A percentile compares a stretch with the other conserved stretches of the same genome.
phyloP scores from a whole-genome alignment of 2,888 invertebrate species.

The Chirona hameri region DNA sequence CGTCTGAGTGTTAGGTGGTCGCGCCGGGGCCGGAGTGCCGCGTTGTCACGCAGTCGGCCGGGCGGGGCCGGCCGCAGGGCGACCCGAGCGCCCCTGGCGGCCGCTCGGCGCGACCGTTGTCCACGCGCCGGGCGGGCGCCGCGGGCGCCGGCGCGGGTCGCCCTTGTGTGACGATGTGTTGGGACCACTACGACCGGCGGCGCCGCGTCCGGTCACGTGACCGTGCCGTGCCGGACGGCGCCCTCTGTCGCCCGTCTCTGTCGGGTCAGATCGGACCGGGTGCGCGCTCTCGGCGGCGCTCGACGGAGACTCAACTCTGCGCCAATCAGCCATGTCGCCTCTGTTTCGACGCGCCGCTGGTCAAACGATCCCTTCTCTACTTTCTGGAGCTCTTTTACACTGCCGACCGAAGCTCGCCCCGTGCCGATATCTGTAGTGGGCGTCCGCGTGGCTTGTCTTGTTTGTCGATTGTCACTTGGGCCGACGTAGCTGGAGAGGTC shows the following conservation, averaged over 20 bases:
- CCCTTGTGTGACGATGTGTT: background rate
- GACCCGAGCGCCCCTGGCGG: conserved; percentile 2
- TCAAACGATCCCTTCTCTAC: background rate
- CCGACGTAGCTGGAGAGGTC: background rate
- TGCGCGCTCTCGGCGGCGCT: background rate
- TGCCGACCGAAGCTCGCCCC: background rate
- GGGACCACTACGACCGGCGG: background rate
- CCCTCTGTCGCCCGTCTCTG: background rate
- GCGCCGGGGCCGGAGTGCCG: too few relatives aligned
- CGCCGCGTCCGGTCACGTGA: background rate
- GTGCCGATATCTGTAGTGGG: background rate
- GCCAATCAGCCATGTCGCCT: background rate
- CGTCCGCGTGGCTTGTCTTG: background rate
- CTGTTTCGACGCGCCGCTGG: background rate
- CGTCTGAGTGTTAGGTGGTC: too few relatives aligned
- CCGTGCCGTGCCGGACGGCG: background rate
- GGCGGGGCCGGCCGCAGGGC: background rate
- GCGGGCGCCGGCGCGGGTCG: background rate
- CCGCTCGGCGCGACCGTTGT: background rate
- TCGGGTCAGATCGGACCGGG: too few relatives aligned
- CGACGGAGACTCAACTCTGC: too few relatives aligned
- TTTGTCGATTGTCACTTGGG: background rate
- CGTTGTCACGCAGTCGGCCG: background rate
- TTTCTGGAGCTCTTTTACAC: background rate
- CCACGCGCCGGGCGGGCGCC: background rate